Evolutionary conservation across 2,797 vertebrate genomes (phyloP).

Genomic region (Spatula clypeata): DNA sequence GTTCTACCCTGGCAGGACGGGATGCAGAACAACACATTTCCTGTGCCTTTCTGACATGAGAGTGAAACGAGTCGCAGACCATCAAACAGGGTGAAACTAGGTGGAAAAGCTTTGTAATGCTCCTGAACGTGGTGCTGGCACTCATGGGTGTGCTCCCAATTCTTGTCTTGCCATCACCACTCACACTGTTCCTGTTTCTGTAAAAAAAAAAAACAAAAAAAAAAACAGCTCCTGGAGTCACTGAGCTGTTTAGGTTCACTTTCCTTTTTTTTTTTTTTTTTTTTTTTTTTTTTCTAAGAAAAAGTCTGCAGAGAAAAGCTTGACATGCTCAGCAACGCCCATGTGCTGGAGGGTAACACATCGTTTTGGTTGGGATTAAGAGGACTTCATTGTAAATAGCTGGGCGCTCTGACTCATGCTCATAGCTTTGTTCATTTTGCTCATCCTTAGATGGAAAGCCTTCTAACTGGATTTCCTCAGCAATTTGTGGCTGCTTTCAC

Average conservation of each 20-base stretch:
- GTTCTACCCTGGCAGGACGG: not conserved
- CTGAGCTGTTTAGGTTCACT: not conserved
- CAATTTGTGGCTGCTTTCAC: conserved; percentile 33
- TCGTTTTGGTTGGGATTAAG: conserved; percentile 12
- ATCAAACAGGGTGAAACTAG: not conserved
- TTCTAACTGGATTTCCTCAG: conserved; percentile 1
- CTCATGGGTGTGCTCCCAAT: rapidly evolving
- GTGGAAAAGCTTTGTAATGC: not conserved
- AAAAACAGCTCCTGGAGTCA: not conserved
- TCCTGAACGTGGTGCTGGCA: not conserved
- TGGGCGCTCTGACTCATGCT: not conserved
- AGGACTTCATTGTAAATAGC: not conserved
- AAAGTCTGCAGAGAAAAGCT: not conserved
- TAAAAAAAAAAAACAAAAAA: not conserved
- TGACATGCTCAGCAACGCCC: not conserved
- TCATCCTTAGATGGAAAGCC: not conserved
- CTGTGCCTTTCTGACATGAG: not conserved
- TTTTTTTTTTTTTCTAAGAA: not conserved
- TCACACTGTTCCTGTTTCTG: not conserved
- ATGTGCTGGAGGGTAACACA: not conserved
- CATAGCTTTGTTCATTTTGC: not conserved
- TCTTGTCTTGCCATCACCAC: not conserved
- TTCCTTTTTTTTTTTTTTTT: not conserved
- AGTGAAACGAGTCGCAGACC: not conserved
- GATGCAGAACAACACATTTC: not conserved